Conservation (phyloP, 2,888 invertebrate species). For the Nasonovia ribisnigri region DNA sequence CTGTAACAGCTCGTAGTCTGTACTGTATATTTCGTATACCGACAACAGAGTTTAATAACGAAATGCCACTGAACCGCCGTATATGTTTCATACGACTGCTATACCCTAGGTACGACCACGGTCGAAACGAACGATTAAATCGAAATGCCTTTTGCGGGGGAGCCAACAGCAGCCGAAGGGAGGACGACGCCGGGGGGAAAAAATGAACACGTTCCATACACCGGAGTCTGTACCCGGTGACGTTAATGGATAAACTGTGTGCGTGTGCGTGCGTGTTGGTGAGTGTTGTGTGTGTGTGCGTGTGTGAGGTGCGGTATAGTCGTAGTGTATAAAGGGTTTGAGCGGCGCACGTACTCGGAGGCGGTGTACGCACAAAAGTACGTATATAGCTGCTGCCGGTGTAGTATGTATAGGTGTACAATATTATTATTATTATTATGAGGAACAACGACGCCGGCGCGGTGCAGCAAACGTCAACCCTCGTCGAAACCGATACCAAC, state of each 20-base stretch:
- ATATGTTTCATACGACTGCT: no score
- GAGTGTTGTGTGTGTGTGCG: neutral
- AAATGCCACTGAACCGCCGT: neutral
- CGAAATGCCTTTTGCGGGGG: neutral
- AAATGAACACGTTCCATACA: neutral
- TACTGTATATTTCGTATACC: neutral
- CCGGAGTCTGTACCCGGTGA: neutral
- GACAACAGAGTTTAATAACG: neutral
- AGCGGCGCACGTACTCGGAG: neutral
- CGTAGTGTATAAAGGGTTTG: neutral
- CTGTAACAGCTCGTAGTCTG: neutral
- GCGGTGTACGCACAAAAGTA: neutral
- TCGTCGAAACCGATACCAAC: constrained; percentile 50
- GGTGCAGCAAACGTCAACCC: constrained; percentile 43
- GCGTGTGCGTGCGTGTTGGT: neutral
- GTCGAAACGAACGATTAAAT: constrained; percentile 9
- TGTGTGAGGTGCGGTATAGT: neutral
- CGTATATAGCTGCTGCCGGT: neutral
- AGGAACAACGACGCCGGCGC: neutral
- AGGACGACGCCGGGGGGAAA: neutral
- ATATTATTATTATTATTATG: neutral
- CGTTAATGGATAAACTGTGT: constrained; percentile 21
- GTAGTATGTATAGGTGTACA: neutral
- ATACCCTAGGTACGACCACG: no score
- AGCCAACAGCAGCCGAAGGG: neutral